Evolutionary conservation across 1,140 invertebrate species (phyloP).

Genomic region (Drosophila chauvacae): DNA sequence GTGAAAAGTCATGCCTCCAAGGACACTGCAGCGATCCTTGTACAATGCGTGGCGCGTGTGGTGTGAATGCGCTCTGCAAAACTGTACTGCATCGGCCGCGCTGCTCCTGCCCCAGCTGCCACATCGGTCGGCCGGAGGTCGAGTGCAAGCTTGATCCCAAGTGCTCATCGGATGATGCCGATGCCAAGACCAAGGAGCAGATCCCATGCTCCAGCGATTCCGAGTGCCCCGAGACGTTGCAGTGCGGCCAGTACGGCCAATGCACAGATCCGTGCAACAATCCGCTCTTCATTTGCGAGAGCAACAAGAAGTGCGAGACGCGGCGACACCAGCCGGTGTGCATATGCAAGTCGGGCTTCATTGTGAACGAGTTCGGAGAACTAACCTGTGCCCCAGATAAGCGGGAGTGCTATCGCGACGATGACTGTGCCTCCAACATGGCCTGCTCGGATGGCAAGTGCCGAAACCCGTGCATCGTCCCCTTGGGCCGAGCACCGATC

Average conservation of each 20-base stretch:
- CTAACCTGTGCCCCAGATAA: constrained; percentile 92
- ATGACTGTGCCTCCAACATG: constrained; percentile 93
- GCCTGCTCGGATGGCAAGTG: constrained; percentile 93
- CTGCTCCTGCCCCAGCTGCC: constrained; percentile 94
- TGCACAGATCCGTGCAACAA: constrained; percentile 92
- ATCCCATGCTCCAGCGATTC: constrained; percentile 87
- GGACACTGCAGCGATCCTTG: constrained; percentile 95
- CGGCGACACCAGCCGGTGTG: constrained; percentile 93
- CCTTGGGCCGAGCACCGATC: constrained; percentile 86
- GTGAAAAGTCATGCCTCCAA: constrained; percentile 95
- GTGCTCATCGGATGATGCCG: constrained; percentile 87
- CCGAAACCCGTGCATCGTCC: constrained; percentile 92
- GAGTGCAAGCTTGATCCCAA: constrained; percentile 91
- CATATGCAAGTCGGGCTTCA: constrained; percentile 94
- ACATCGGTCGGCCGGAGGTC: constrained; percentile 91
- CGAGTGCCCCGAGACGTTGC: constrained; percentile 91
- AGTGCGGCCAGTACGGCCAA: constrained; percentile 89
- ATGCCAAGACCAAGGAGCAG: constrained; percentile 85
- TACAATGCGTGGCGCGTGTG: constrained; percentile 93
- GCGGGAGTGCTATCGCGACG: constrained; percentile 91
- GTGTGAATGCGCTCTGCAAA: constrained; percentile 94
- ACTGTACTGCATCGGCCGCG: constrained; percentile 92
- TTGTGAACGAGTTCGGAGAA: constrained; percentile 93
- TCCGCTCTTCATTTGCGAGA: constrained; percentile 88
- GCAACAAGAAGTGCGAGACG: constrained; percentile 94